Conservation (phyloP, 1,140 invertebrate genomes). For the Conus betulinus region DNA sequence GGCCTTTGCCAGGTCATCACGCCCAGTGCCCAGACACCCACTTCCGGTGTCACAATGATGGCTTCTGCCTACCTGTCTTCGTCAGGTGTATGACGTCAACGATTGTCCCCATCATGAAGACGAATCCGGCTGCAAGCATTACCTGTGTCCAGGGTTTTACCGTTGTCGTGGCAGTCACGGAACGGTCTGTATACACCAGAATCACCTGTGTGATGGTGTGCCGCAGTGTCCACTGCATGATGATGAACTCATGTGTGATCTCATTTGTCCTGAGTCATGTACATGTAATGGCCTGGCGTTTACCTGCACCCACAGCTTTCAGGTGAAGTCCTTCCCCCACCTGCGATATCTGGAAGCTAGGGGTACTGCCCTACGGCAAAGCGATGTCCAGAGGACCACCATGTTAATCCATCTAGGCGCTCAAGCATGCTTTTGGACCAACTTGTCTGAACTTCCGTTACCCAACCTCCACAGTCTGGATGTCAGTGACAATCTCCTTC, state of each 20-base stretch:
- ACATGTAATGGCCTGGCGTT: slow-evolving; percentile 29
- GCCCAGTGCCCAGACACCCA: slow-evolving; percentile 32
- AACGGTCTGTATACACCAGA: not conserved
- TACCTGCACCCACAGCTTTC: not conserved
- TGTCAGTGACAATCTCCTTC: slow-evolving; percentile 13
- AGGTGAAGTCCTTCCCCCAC: not conserved
- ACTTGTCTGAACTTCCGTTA: not conserved
- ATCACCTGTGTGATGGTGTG: slow-evolving; percentile 36
- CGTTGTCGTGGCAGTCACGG: slow-evolving; percentile 20
- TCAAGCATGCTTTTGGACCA: not conserved
- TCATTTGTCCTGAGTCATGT: slow-evolving; percentile 35
- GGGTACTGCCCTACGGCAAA: not conserved
- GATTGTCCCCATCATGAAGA: slow-evolving; percentile 40
- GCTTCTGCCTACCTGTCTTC: slow-evolving; percentile 35
- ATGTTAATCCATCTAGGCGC: slow-evolving; percentile 33
- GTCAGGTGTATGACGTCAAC: slow-evolving; percentile 37
- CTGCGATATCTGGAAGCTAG: slow-evolving; percentile 22
- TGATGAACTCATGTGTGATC: slow-evolving; percentile 34
- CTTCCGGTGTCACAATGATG: slow-evolving; percentile 21
- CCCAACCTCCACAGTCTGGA: slow-evolving; percentile 35
- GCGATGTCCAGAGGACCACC: not conserved
- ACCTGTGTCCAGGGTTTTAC: slow-evolving; percentile 29
- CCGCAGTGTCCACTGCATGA: slow-evolving; percentile 40
- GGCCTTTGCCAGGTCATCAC: too few species aligned
- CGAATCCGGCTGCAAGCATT: slow-evolving; percentile 17